phyloP scores from a whole-genome alignment of 2,113 vertebrate genomes.

The Cromileptes altivelis region DNA sequence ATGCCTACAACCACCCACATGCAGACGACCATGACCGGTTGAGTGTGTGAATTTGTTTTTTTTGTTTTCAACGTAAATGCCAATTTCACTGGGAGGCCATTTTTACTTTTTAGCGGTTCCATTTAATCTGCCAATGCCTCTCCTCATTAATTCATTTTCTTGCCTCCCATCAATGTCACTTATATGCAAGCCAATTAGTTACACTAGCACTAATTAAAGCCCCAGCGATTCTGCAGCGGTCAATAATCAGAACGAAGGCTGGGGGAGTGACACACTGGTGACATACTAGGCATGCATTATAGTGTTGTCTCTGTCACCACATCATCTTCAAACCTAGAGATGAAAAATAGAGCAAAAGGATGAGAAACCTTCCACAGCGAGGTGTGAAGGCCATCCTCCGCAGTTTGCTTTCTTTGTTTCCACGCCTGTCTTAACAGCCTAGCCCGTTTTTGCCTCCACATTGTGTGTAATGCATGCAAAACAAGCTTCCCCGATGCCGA shows the following conservation, averaged over 20 bases:
- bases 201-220: slow-evolving; percentile 78
- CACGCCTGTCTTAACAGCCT: not conserved
- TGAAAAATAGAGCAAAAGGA: not conserved
- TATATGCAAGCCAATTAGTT: slow-evolving; percentile 76
- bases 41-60: slow-evolving; percentile 19
- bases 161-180: slow-evolving; percentile 75
- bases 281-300: slow-evolving; percentile 50
- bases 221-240: slow-evolving; percentile 72
- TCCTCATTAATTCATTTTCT: slow-evolving; percentile 72
- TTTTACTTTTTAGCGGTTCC: slow-evolving; percentile 53
- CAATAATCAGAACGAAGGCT: slow-evolving; percentile 74
- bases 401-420: slow-evolving; percentile 22
- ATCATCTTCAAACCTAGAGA: slow-evolving; percentile 1
- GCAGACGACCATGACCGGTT: not conserved
- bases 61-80: slow-evolving; percentile 25
- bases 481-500: slow-evolving; percentile 5
- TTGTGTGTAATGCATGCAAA: slow-evolving; percentile 26
- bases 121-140: slow-evolving; percentile 58
- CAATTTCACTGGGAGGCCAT: slow-evolving; percentile 27
- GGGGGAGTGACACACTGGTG: slow-evolving; percentile 42
- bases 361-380: not conserved
- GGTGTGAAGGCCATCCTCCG: not conserved
- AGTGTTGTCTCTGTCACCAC: slow-evolving; percentile 15
- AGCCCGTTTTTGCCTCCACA: slow-evolving; percentile 8
- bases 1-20: slow-evolving; percentile 40